Conservation (phyloP, 2,888 invertebrate species). For the Mallateleia sp. region DNA sequence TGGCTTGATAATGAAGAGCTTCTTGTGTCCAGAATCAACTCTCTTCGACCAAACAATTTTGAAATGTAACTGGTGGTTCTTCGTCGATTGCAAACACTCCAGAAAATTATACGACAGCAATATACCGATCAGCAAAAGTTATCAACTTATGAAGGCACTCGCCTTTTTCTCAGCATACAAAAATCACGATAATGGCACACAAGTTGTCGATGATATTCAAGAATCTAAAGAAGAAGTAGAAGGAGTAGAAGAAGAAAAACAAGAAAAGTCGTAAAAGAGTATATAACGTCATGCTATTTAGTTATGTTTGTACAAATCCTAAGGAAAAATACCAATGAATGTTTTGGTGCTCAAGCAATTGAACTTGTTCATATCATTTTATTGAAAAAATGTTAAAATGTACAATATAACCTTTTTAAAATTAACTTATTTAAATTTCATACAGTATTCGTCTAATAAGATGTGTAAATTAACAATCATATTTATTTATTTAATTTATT, state of each 20-base stretch:
- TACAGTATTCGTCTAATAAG: too few relatives aligned
- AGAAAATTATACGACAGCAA: constrained; percentile 96
- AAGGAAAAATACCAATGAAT: constrained; percentile 24
- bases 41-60: constrained; percentile 97
- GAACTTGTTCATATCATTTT: too few relatives aligned
- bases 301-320: constrained; percentile 11
- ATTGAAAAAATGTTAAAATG: too few relatives aligned
- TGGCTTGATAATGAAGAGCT: constrained; percentile 97
- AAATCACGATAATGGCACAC: constrained; percentile 90
- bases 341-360: too few relatives aligned
- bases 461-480: too few relatives aligned
- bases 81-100: constrained; percentile 96
- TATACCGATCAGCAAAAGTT: constrained; percentile 97
- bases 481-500: too few relatives aligned
- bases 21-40: constrained; percentile 97
- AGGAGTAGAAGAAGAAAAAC: too few relatives aligned
- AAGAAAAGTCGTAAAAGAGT: constrained; percentile 12
- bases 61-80: constrained; percentile 98
- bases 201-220: constrained; percentile 66
- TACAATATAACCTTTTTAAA: too few relatives aligned
- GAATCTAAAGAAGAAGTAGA: constrained; percentile 25
- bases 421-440: too few relatives aligned
- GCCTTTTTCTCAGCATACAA: constrained; percentile 97
- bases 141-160: constrained; percentile 97
- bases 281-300: too few relatives aligned